Evolutionary conservation across 2,888 invertebrate species (phyloP), one percentile per base, ranked within the genome.

Genomic region (Electrophaes corylata): DNA sequence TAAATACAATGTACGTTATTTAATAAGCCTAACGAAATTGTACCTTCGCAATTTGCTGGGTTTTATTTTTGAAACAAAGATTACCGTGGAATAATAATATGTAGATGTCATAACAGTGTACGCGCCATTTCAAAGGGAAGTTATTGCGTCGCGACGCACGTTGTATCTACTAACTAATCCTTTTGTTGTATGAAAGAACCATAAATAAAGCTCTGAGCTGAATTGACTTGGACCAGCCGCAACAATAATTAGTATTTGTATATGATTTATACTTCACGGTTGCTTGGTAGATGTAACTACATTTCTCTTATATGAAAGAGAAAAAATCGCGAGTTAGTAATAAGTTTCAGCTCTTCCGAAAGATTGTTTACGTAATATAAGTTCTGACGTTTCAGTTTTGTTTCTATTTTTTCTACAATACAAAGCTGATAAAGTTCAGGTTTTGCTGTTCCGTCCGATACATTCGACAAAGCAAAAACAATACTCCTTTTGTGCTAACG

Each of bases 391-490:
- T 16, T n/a, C 10, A 41, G 71, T 49, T 69, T 71, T 66, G 60
- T 62, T 68, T 70, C 70, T 35, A 71, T 73, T 74, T 76, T n/a
- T 67, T 68, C 59, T 67, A 67, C 60, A 64, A 61, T 64, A 74
- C 73, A 74, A 67, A 74, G 73, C 75, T 75, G 72, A 76, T 77
- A 85, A 84, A 84, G 82, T 86, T 83, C 78, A 75, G 72, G 73
- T 81, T 80, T 78, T 76, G 76, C 73, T 71, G 78, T 79, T 82
- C 76, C 72, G 75, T 75, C 72, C 83, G 87, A 87, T 88, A 87
- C 89, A 87, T 88, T 83, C 78, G 87, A 88, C 80, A 78, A 79
- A 75, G 75, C 83, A 89, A 84, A 86, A 89, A 89, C 89, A 89
- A 89, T 88, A 73, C 77, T 59, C 76, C 86, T 83, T 86, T 88